phyloP scores from a whole-genome alignment of 2,797 vertebrate genomes.

The Helarctos malayanus region DNA sequence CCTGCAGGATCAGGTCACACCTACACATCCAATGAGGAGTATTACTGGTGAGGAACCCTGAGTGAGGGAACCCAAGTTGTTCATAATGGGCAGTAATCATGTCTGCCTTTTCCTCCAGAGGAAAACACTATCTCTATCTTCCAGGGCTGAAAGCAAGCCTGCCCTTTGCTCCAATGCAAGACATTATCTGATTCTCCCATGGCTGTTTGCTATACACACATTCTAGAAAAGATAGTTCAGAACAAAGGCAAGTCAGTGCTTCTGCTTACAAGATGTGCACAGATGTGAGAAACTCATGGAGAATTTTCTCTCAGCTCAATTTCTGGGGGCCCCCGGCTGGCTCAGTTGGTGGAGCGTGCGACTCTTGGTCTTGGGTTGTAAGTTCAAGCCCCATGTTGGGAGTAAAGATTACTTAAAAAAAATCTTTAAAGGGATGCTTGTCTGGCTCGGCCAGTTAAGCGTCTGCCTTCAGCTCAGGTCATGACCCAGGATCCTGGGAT shows the following conservation, averaged over 20 bases:
- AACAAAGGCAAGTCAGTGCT: slow-evolving; percentile 1
- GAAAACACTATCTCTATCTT: neutral
- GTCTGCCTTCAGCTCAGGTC: neutral
- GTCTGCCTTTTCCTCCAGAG: slow-evolving; percentile 16
- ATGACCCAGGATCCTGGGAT: neutral
- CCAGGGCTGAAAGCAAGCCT: neutral
- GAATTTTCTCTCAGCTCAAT: neutral
- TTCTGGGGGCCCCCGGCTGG: neutral
- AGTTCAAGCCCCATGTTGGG: neutral
- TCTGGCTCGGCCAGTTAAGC: neutral
- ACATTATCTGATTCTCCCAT: neutral
- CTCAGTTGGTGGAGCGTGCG: neutral
- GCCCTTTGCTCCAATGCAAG: neutral
- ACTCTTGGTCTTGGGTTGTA: neutral
- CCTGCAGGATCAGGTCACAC: neutral
- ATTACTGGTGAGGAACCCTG: neutral
- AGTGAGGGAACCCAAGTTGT: neutral
- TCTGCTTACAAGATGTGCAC: neutral
- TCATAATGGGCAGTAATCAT: neutral
- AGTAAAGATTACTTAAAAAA: neutral
- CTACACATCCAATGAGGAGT: neutral
- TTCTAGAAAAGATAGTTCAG: neutral
- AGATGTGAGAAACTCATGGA: neutral
- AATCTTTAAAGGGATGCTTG: neutral
- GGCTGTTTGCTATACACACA: neutral